A percentile compares a stretch with the other conserved stretches of the same genome.
phyloP scores from a whole-genome alignment of 2,113 vertebrate genomes.

The Eulemur rufifrons region DNA sequence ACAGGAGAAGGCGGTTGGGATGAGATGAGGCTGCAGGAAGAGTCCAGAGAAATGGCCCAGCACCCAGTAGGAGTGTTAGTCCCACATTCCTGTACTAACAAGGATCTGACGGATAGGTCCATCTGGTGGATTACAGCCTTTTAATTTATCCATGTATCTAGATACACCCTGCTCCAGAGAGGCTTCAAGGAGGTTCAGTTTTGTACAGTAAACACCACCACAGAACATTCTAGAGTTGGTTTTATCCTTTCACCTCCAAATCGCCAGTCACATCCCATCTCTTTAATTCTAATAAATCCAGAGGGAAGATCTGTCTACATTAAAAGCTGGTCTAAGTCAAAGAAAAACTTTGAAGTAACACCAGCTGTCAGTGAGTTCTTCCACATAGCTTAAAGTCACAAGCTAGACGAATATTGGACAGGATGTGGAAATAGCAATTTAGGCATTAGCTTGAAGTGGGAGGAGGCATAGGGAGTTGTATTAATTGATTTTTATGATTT shows the following conservation, averaged over 20 bases:
- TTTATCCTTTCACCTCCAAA: background rate
- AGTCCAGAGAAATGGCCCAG: background rate
- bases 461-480: background rate
- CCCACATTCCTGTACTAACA: background rate
- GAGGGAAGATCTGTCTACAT: background rate
- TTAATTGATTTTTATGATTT: background rate
- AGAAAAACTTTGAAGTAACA: conserved; percentile 1
- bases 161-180: background rate
- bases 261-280: background rate
- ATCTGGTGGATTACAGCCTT: background rate
- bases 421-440: background rate
- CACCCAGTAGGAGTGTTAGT: background rate
- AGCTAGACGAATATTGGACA: background rate
- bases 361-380: background rate
- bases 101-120: background rate
- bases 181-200: background rate
- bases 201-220: background rate
- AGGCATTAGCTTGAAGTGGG: background rate
- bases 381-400: background rate
- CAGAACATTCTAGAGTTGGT: background rate
- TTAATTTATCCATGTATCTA: background rate
- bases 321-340: background rate
- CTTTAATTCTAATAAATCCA: conserved; percentile 4
- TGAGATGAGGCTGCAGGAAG: background rate
- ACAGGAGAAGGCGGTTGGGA: background rate